Evolutionary conservation across 2,797 vertebrate genomes (phyloP), one percentile per base, ranked within the genome.

Genomic region (Chloroceryle inda): DNA sequence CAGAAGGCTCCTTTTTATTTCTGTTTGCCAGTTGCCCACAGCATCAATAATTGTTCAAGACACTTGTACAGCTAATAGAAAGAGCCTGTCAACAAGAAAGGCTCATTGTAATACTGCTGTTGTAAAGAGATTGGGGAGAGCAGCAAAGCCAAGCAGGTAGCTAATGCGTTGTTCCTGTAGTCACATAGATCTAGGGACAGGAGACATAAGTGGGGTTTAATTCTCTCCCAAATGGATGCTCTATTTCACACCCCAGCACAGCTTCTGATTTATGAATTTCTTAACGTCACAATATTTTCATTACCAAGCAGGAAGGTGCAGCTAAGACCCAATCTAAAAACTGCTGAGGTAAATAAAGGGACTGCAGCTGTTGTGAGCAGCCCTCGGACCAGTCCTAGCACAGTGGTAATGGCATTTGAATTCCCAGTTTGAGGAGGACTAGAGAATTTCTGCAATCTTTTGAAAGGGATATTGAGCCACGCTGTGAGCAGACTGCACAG

Each of bases 11-110:
- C 11, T 31, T 69, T 79, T 56, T 77, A 52, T 44, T 53, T 8
- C 40, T 55, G 10, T 74, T 86, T 5, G 6, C 44, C 53, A 38
- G 56, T 83, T 93, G 73, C 81, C 72, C 49, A 59, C 62, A 78
- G 82, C 69, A 88, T 94, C 82, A 83, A 47, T 91, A 91, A 94
- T 92, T 92, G 69, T 72, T 96, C 59, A 6, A 80, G 85, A 72
- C n/a, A 16, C 75, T 93, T 78, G 79, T 88, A 80, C 49, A 61
- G 87, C 75, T 95, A 80, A 87, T 74, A 85, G 64, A 95, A 92
- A 84, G 66, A 68, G 42, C 78, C 61, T 72, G 53, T 88, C 87
- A 85, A 80, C 68, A 91, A 78, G 85, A 64, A 89, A 72, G 71
- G 62, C 87, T 96, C 64, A 26, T 78, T 91, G 64, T 80, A 93